Evolutionary conservation across 2,797 vertebrate genomes (phyloP).

Genomic region (Manis pentadactyla): DNA sequence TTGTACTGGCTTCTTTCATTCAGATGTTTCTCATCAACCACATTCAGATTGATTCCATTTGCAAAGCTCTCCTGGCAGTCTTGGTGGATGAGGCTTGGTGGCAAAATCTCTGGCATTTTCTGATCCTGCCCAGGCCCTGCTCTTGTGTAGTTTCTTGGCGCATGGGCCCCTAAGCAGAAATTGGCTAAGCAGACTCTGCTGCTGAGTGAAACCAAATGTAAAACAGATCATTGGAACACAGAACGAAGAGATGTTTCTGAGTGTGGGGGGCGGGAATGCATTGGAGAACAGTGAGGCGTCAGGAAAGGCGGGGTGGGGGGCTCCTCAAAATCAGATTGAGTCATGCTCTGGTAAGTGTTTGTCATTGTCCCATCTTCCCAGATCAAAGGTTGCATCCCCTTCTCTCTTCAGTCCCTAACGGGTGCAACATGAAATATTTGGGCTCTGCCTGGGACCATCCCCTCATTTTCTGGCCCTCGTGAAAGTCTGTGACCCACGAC

Average conservation of each 20-base stretch:
- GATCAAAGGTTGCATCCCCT: neutral
- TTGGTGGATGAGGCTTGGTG: slow-evolving; percentile 67
- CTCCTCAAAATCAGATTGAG: neutral
- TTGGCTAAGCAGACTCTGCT: slow-evolving; percentile 62
- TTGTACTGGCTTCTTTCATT: slow-evolving; percentile 73
- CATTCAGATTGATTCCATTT: slow-evolving; percentile 79
- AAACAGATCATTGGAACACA: slow-evolving; percentile 69
- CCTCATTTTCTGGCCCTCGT: neutral
- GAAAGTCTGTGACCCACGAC: neutral
- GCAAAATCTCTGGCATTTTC: slow-evolving; percentile 75
- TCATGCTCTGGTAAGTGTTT: neutral
- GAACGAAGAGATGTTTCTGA: slow-evolving; percentile 13
- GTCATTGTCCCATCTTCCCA: neutral
- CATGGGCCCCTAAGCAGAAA: slow-evolving; percentile 58
- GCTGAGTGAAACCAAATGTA: slow-evolving; percentile 73
- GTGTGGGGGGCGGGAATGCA: neutral
- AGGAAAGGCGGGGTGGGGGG: neutral
- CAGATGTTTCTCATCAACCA: slow-evolving; percentile 81
- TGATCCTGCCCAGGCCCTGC: slow-evolving; percentile 72
- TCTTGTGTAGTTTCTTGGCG: slow-evolving; percentile 70
- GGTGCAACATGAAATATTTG: neutral
- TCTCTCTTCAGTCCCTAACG: neutral
- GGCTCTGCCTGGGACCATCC: neutral
- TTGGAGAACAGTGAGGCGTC: neutral
- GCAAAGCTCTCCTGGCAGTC: slow-evolving; percentile 81